phyloP scores from a whole-genome alignment of 2,888 invertebrate species.

The Mythimna lalbum region DNA sequence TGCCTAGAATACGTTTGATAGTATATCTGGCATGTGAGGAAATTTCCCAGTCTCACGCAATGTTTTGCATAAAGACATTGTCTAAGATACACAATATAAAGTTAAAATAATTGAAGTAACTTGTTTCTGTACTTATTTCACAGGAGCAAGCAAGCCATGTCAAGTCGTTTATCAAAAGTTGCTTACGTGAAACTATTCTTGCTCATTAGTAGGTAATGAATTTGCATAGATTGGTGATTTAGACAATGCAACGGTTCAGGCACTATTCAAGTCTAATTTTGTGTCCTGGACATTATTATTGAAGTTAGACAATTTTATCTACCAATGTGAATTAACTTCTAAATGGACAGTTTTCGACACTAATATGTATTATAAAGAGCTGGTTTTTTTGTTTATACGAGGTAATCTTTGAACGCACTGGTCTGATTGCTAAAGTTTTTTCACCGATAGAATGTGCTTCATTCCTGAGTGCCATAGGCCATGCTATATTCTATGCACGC shows the following conservation, averaged over 20 bases:
- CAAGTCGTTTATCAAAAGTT: conserved; percentile 47
- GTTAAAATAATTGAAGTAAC: conserved; percentile 52
- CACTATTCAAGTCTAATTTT: conserved; percentile 33
- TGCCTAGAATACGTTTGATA: conserved; percentile 24
- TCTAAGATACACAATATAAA: conserved; percentile 68
- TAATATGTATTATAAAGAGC: too few relatives aligned
- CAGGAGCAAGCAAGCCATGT: conserved; percentile 49
- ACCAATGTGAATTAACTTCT: conserved; percentile 24
- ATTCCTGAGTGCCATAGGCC: too few relatives aligned
- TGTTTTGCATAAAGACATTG: conserved; percentile 79
- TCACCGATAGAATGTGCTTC: too few relatives aligned
- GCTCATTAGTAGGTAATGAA: conserved; percentile 44
- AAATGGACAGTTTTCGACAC: not conserved
- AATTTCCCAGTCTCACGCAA: conserved; percentile 79
- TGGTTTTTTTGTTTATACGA: too few relatives aligned
- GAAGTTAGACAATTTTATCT: conserved; percentile 15
- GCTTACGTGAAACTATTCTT: conserved; percentile 44
- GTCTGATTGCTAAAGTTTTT: too few relatives aligned
- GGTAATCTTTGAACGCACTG: too few relatives aligned
- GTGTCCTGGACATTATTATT: conserved; percentile 34
- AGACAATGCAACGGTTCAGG: conserved; percentile 43
- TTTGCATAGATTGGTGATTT: conserved; percentile 55
- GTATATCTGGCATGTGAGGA: conserved; percentile 46
- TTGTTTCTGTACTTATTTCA: conserved; percentile 45
- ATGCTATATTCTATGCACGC: too few relatives aligned